phyloP scores from a whole-genome alignment of 2,113 vertebrate genomes.

The Laticauda laticaudata region DNA sequence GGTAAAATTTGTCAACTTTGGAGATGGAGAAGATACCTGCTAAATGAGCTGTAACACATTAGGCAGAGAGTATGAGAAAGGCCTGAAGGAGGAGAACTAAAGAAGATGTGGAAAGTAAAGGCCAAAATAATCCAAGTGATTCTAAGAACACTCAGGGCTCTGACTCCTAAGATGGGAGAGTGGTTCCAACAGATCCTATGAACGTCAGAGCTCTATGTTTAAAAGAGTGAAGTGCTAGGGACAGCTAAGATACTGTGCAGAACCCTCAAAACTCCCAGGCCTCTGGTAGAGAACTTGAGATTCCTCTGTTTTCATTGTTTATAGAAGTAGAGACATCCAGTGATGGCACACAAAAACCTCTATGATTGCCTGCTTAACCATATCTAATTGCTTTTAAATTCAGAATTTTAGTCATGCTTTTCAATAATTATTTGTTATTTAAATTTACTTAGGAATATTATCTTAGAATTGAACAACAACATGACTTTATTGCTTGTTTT shows the following conservation, averaged over 20 bases:
- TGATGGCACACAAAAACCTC: not conserved
- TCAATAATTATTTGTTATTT: not conserved
- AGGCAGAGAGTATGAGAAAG: not conserved
- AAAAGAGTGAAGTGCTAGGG: not conserved
- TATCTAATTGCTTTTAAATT: not conserved
- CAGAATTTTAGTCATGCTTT: not conserved
- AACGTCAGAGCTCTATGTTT: not conserved
- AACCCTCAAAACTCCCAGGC: not conserved
- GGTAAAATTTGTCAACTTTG: not conserved
- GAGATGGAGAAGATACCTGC: not conserved
- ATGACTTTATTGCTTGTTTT: not conserved
- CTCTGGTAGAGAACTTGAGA: not conserved
- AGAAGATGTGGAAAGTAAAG: not conserved
- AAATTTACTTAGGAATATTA: not conserved
- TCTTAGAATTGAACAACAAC: not conserved
- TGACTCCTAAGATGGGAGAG: not conserved
- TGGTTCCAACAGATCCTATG: not conserved
- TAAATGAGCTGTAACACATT: not conserved
- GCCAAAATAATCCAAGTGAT: not conserved
- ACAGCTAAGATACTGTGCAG: not conserved
- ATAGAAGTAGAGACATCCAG: not conserved
- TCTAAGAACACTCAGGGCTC: not conserved
- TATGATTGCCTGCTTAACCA: not conserved
- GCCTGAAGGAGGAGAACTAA: not conserved
- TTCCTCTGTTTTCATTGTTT: not conserved